These are phyloP conservation scores for Ovibos moschatus DNA, from an alignment of 2,113 vertebrate genomes.

Conservation along the genomic window DNA sequence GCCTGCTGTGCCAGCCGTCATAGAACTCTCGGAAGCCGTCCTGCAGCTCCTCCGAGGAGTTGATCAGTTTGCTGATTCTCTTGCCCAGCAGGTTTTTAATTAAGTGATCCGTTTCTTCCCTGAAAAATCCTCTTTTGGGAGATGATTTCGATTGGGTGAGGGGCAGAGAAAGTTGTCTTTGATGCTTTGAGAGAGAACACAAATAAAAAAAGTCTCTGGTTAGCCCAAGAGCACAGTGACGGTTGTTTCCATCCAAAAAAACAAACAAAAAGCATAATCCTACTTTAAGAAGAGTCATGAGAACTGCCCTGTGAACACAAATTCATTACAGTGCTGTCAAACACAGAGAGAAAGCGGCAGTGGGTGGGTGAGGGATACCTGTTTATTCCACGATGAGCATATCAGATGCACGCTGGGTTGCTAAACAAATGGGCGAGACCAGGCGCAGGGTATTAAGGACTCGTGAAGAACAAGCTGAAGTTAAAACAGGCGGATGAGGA, in stretches of 20 bases:
- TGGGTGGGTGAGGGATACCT: neutral
- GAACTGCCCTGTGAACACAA: neutral
- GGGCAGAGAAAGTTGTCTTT: slow-evolving; percentile 90
- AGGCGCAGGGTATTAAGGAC: neutral
- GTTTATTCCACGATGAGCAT: neutral
- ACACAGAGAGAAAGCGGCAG: neutral
- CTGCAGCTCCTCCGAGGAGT: slow-evolving; percentile 83
- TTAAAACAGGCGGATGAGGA: neutral
- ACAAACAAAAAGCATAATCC: neutral
- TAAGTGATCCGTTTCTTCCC: slow-evolving; percentile 90
- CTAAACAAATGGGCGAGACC: neutral
- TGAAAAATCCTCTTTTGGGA: slow-evolving; percentile 90
- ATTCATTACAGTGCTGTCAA: neutral
- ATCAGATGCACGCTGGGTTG: no score
- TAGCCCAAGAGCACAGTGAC: neutral
- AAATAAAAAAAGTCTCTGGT: neutral
- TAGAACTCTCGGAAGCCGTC: slow-evolving; percentile 85
- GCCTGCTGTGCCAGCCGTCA: slow-evolving; percentile 86
- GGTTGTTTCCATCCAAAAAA: neutral
- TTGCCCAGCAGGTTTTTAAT: slow-evolving; percentile 91
- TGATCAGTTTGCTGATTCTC: slow-evolving; percentile 89
- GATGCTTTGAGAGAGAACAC: slow-evolving; percentile 82
- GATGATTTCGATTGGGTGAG: slow-evolving; percentile 85
- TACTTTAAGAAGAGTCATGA: neutral
- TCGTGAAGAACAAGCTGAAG: neutral